Conservation (phyloP, 64 coral and sea anemone species). For the Dendronephthya gigantea region DNA sequence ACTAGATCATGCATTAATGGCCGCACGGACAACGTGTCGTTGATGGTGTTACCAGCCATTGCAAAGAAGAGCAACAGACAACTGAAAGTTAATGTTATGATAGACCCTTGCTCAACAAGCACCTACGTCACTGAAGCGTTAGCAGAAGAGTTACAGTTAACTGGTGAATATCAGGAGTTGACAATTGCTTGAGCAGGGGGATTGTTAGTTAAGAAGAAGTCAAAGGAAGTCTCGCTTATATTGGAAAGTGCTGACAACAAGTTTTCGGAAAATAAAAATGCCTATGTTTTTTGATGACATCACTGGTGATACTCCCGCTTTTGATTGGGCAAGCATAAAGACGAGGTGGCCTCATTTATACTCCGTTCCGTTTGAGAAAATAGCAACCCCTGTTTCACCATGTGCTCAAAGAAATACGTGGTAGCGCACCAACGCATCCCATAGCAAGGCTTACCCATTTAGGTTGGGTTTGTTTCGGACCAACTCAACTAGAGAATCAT, state of each 20-base stretch:
- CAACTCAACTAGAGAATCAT: constrained; percentile 35
- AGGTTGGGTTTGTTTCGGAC: constrained; percentile 28
- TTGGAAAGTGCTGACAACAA: constrained; percentile 47
- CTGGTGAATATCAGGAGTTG: constrained; percentile 12
- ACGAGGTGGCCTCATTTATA: constrained; percentile 46
- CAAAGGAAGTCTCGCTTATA: constrained; percentile 21
- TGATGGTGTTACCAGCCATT: constrained; percentile 47
- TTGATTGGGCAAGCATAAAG: no score
- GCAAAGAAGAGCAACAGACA: constrained; percentile 21
- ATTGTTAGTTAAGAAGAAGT: neutral
- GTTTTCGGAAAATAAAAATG: no score
- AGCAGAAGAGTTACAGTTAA: constrained; percentile 23
- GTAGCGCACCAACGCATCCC: constrained; percentile 7
- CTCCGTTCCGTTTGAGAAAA: constrained; percentile 26
- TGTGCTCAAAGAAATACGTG: neutral
- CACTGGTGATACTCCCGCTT: no score
- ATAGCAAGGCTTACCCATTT: constrained; percentile 11
- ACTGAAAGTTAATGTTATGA: constrained; percentile 48
- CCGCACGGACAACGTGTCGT: constrained; percentile 32
- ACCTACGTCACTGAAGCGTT: constrained; percentile 37
- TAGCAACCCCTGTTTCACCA: constrained; percentile 38
- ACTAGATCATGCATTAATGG: constrained; percentile 8
- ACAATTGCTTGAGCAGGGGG: constrained; percentile 43
- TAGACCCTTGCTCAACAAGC: constrained; percentile 46
- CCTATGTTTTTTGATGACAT: no score